Conservation (phyloP, 2,888 invertebrate species). For the Drosophila rubida region DNA sequence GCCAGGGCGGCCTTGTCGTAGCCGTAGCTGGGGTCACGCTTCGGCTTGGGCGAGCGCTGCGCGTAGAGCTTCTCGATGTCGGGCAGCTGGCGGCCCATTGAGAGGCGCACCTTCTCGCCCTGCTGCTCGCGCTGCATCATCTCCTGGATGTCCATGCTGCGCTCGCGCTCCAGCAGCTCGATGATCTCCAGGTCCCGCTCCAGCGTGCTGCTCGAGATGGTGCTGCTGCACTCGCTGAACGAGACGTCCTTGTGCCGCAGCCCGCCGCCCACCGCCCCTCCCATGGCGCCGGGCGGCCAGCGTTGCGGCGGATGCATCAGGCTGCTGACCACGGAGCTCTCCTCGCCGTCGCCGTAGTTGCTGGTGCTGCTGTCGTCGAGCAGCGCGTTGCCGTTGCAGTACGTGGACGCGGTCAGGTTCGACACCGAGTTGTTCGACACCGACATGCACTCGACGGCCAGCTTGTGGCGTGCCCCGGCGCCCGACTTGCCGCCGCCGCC, state of each 20-base stretch:
- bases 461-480: constrained; percentile 49
- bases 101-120: constrained; percentile 74
- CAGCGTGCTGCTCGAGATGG: constrained; percentile 82
- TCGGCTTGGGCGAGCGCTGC: constrained; percentile 81
- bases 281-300: constrained; percentile 43
- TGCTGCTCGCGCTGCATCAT: constrained; percentile 82
- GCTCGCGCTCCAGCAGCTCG: constrained; percentile 84
- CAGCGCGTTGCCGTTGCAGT: constrained; percentile 74
- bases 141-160: constrained; percentile 84
- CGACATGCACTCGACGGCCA: constrained; percentile 74
- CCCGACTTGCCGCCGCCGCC: constrained; percentile 8
- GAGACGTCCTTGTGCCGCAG: constrained; percentile 80
- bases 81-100: constrained; percentile 80
- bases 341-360: constrained; percentile 83
- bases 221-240: constrained; percentile 82
- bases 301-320: constrained; percentile 78
- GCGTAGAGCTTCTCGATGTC: constrained; percentile 83
- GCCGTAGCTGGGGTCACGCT: constrained; percentile 69
- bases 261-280: constrained; percentile 21
- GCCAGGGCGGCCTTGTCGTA: constrained; percentile 64
- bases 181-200: constrained; percentile 85
- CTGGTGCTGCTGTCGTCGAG: constrained; percentile 81
- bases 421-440: constrained; percentile 81
- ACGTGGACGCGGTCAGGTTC: constrained; percentile 83
- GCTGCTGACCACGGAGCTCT: constrained; percentile 84